Evolutionary conservation across 2,888 invertebrate genomes (phyloP), one percentile per base, ranked within the genome.

Genomic region (Lasius fuliginosus): DNA sequence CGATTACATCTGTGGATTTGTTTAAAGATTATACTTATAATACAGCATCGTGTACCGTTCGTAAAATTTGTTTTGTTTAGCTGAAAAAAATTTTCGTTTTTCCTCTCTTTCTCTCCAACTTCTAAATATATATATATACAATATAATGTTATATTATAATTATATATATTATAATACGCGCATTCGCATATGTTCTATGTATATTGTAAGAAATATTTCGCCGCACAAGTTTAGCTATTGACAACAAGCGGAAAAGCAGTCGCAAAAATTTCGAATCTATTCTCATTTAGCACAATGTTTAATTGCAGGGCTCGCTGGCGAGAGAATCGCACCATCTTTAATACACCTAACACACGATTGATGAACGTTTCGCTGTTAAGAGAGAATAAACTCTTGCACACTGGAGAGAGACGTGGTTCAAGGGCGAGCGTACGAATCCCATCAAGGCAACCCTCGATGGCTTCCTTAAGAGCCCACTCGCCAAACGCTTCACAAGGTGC

Each of bases 301-400:
- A 49, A 60, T 96, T 96, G 83, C 96, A 98, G 98, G 95, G 98
- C 98, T 46, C 96, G 98, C 93, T 98, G 98, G 98, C 97, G 97
- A 91, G 98, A 98, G 93, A 98, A 98, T 94, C 96, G 98, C 40
- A 98, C 98, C 53, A 98, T 99, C 93, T 98, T 99, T 96, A 98
- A 98, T 95, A 98, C 98, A 74, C 98, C 98, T 42, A 98, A 98
- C 95, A 98, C 99, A 85, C 97, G 99, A 85, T 96, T 99, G 95
- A 98, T 98, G 98, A 98, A 98, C 95, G 98, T 98, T 36, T 98
- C 98, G 3, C 95, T 98, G 90, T 95, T 98, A 92, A 96, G 97
- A 92, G 98, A 98, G 92, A 98, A 97, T 91, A 98, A 98, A 93
- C 95, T 98, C 77, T 95, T 97, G 88, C 98, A 98, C 93, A 96